Base-by-base conservation (phyloP, 2,113 vertebrate genomes). In the Grallaria varia region DNA sequence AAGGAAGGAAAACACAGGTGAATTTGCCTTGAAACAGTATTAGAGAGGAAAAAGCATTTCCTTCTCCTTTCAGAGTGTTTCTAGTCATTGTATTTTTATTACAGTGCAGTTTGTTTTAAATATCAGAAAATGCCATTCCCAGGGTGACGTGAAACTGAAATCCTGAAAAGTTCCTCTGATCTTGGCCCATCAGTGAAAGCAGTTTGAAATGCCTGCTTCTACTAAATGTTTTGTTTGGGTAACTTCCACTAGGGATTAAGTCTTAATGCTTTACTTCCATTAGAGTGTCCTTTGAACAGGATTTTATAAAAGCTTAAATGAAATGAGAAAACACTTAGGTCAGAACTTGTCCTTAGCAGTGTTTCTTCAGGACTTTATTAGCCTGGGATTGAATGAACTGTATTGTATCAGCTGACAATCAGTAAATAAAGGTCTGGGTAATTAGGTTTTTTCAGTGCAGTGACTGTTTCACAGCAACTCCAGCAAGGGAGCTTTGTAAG, bases 181-280 rank as follows among this genome's bases (percentile, higher is more conserved):
- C 82, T 90, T 93, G 78, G 75, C 87, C 63, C 75, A 40, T 88
- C 75, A 83, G 78, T 85, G 67, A 93, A 93, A 94, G 89, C n/a
- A 73, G 22, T 88, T 88, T 80, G 84, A 91, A 96, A 91, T 39
- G 20, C 74, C 78, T 87, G 67, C 79, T 91, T 74, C 67, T 88
- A 74, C 52, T n/a, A 81, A 62, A 86, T 90, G 90, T 94, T 97
- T 95, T 96, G 50, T 88, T 97, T 95, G 90, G 87, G 75, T 80
- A 96, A 71, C 42, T 96, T 94, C 87, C 93, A 94, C 84, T 52
- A 63, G 52, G 90, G 87, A 91, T 96, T 96, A 93, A 67, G 68
- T 49, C 69, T 66, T 89, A 89, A 87, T 84, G 84, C 68, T 93
- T 92, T 95, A 86, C 90, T 95, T 94, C 92, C 87, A 96, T 96